Evolutionary conservation across 2,113 vertebrate species (phyloP).

Genomic region (Triplophysa tibetana): DNA sequence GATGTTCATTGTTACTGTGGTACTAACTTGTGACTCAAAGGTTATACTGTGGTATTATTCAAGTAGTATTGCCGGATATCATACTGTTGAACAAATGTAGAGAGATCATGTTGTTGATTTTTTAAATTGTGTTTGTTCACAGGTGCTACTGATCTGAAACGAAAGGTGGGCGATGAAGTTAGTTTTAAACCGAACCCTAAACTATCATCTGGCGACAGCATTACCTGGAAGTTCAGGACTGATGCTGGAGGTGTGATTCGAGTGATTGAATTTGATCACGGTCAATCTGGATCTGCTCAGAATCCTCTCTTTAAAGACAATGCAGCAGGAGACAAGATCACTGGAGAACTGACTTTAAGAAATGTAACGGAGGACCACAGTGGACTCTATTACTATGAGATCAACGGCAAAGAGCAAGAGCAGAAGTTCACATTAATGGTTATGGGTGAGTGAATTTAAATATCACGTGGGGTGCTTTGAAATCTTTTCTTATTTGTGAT

Average conservation of each 20-base stretch:
- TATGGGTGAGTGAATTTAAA: background rate
- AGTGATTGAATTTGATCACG: background rate
- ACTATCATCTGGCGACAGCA: background rate
- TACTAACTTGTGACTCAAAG: no score
- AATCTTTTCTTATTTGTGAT: no score
- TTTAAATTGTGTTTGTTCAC: no score
- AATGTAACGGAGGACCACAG: background rate
- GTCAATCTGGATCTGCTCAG: background rate
- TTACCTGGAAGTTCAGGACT: background rate
- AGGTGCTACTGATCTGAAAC: no score
- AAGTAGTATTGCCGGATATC: no score
- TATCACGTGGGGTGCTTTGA: no score
- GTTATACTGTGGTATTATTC: no score
- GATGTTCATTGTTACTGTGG: no score
- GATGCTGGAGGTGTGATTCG: accelerated
- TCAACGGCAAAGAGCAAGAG: background rate
- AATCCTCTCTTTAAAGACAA: background rate
- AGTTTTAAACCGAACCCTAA: background rate
- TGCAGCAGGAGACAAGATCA: background rate
- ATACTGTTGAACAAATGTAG: no score
- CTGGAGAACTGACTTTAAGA: background rate
- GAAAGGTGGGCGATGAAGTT: background rate
- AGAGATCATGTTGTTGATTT: no score
- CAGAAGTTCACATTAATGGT: background rate
- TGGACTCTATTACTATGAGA: background rate